Evolutionary conservation across 2,113 vertebrate genomes (phyloP).

Genomic region (Grammomys dolichurus): DNA sequence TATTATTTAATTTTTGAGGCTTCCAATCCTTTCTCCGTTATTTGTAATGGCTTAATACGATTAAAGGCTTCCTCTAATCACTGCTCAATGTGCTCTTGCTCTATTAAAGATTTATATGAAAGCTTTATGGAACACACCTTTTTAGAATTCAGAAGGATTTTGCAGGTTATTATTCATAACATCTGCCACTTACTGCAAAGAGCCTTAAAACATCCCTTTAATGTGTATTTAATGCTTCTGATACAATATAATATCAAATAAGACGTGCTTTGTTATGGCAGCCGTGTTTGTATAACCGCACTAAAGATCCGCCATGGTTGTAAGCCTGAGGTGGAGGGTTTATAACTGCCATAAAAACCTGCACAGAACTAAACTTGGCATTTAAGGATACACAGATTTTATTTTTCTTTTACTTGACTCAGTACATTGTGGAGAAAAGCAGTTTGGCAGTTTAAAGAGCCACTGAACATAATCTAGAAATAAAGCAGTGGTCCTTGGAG

Average conservation of each 20-base stretch:
- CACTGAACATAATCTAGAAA: conserved; percentile 67
- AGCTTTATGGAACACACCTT: conserved; percentile 84
- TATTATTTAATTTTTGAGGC: conserved; percentile 73
- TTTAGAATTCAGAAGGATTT: conserved; percentile 86
- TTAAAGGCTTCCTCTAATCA: conserved; percentile 82
- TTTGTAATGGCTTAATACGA: conserved; percentile 79
- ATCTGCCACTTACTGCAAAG: conserved; percentile 86
- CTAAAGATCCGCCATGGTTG: conserved; percentile 44
- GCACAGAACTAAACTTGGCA: conserved; percentile 51
- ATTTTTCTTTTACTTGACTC: conserved; percentile 59
- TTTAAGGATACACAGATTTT: conserved; percentile 65
- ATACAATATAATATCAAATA: conserved; percentile 84
- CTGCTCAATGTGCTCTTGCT: conserved; percentile 76
- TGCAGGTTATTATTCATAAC: conserved; percentile 87
- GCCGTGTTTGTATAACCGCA: conserved; percentile 64
- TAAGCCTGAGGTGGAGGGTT: conserved; percentile 69
- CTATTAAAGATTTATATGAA: conserved; percentile 84
- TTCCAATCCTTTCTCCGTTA: conserved; percentile 76
- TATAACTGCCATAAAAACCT: conserved; percentile 77
- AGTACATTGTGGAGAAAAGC: conserved; percentile 44
- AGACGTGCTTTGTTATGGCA: conserved; percentile 78
- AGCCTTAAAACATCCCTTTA: conserved; percentile 84
- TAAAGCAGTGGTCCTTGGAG: conserved; percentile 68
- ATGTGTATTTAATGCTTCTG: conserved; percentile 84
- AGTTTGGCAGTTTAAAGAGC: conserved; percentile 64